A percentile compares a stretch with the other conserved stretches of the same genome.
Conservation (phyloP, 2,888 invertebrate species). For the Pardosa pseudoannulata region DNA sequence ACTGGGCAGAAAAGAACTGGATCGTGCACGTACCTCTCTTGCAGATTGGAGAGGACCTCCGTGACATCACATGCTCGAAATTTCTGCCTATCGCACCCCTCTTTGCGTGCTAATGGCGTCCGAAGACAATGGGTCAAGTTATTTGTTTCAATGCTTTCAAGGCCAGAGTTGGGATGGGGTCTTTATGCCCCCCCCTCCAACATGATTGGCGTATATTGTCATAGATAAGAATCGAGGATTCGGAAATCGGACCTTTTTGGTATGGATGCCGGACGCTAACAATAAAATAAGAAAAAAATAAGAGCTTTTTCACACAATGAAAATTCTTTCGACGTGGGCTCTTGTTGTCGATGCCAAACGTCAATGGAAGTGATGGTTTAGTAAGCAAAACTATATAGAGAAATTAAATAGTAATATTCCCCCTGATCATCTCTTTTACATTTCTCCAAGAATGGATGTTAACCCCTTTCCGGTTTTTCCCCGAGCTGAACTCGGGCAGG, state of each 20-base stretch:
- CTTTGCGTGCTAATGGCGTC: conserved; percentile 36
- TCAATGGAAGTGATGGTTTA: too few relatives aligned
- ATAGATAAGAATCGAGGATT: background rate
- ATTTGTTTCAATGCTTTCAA: conserved; percentile 39
- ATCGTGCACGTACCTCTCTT: conserved; percentile 31
- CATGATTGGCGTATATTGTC: background rate
- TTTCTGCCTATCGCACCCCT: background rate
- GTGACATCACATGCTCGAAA: conserved; percentile 39
- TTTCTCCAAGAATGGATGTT: too few relatives aligned
- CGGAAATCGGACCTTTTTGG: conserved; percentile 23
- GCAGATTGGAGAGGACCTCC: conserved; percentile 30
- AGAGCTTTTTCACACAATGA: background rate
- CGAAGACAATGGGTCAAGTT: conserved; percentile 45
- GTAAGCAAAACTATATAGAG: too few relatives aligned
- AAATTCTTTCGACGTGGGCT: background rate
- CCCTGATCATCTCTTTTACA: too few relatives aligned
- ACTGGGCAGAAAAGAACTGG: conserved; percentile 25
- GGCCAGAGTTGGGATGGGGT: conserved; percentile 25
- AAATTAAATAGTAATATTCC: too few relatives aligned
- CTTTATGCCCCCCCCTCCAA: background rate
- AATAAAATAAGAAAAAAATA: too few relatives aligned
- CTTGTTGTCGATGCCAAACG: too few relatives aligned
- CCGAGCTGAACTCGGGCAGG: too few relatives aligned
- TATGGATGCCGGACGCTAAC: conserved; percentile 12
- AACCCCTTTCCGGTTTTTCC: too few relatives aligned